Conservation (phyloP, 2,797 vertebrate genomes). For the Selene dorsalis region DNA sequence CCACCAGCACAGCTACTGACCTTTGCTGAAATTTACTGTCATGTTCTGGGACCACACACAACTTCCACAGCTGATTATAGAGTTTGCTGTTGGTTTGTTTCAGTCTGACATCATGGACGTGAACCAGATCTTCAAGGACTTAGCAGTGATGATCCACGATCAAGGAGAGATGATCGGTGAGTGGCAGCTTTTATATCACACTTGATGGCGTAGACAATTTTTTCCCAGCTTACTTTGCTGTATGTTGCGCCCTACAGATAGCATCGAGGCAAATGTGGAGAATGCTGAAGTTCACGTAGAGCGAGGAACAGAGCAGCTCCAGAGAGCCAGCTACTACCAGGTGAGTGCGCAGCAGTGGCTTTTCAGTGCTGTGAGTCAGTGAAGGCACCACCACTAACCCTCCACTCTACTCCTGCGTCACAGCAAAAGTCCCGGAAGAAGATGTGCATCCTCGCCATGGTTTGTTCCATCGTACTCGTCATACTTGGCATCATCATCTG, state of each 20-base stretch:
- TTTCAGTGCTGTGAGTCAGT: background rate
- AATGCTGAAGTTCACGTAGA: constrained; percentile 96
- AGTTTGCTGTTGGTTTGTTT: constrained; percentile 36
- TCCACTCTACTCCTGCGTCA: constrained; percentile 49
- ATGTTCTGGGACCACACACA: background rate
- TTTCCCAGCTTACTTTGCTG: background rate
- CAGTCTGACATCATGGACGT: constrained; percentile 98
- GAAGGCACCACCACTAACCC: background rate
- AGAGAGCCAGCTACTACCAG: constrained; percentile 93
- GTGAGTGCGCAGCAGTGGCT: constrained; percentile 72
- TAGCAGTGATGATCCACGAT: constrained; percentile 98
- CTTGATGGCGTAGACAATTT: no score
- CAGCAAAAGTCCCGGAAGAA: constrained; percentile 98
- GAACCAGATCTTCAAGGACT: constrained; percentile 98
- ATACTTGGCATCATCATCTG: constrained; percentile 88
- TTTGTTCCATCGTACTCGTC: constrained; percentile 82
- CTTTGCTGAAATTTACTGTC: background rate
- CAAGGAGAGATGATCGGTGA: constrained; percentile 98
- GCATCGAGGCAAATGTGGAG: constrained; percentile 98
- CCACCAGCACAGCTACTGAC: background rate
- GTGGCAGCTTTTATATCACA: constrained; percentile 38
- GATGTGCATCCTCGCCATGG: constrained; percentile 92
- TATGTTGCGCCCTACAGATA: constrained; percentile 83
- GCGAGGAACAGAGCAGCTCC: constrained; percentile 91
- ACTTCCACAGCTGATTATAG: background rate